A percentile compares a stretch with the other conserved stretches of the same genome.
Evolutionary conservation across 2,888 invertebrate genomes (phyloP).

Genomic region (Rotaria macrura): DNA sequence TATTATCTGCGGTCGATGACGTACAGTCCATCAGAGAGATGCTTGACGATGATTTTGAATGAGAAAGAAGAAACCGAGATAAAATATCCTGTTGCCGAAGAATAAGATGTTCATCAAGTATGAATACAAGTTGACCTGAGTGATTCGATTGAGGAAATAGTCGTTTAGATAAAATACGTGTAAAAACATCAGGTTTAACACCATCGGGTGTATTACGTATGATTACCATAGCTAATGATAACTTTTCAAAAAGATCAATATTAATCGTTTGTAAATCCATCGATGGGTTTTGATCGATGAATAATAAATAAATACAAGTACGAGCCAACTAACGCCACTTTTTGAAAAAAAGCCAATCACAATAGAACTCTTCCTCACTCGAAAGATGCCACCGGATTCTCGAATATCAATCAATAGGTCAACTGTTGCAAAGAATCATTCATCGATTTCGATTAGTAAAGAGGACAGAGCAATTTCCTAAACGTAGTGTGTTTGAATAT

Average conservation of each 20-base stretch:
- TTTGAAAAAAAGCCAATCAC: neutral
- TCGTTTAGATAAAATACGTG: neutral
- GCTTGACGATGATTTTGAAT: neutral
- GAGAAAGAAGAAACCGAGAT: neutral
- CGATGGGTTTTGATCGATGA: neutral
- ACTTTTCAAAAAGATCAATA: neutral
- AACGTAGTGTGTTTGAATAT: too few relatives aligned
- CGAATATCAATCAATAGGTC: too few relatives aligned
- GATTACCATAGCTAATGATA: neutral
- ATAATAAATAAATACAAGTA: neutral
- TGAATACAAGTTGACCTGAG: neutral
- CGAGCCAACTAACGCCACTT: neutral
- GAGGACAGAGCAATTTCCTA: too few relatives aligned
- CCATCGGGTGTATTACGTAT: neutral
- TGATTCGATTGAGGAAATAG: neutral
- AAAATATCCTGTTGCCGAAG: neutral
- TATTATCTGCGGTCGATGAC: neutral
- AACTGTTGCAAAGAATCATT: too few relatives aligned
- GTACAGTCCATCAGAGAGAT: neutral
- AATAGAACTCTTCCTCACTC: neutral
- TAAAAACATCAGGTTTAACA: constrained; percentile 2
- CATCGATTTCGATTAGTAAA: too few relatives aligned
- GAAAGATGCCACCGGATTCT: neutral
- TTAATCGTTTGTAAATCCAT: neutral
- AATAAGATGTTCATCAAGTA: neutral